Evolutionary conservation across 2,888 invertebrate species (phyloP).

Genomic region (Drosophila monieri): DNA sequence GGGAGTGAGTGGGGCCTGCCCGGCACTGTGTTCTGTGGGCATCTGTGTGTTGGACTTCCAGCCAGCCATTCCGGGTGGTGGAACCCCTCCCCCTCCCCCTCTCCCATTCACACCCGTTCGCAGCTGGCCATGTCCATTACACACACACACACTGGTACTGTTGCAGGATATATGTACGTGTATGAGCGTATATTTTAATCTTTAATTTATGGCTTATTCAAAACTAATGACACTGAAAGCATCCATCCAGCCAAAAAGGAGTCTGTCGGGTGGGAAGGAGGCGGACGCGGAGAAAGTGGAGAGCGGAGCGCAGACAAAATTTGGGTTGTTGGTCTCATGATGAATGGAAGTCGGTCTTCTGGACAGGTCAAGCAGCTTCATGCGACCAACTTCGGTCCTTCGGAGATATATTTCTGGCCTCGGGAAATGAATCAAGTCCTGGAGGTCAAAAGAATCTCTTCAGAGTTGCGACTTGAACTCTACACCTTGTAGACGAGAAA

Average conservation of each 20-base stretch:
- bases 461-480: too few species aligned
- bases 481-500: too few species aligned
- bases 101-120: background rate
- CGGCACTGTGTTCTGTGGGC: conserved; percentile 29
- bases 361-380: background rate
- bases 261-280: conserved; percentile 3
- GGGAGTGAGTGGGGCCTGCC: conserved; percentile 5
- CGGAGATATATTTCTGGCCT: too few species aligned
- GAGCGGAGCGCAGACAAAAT: background rate
- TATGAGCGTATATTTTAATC: conserved; percentile 65
- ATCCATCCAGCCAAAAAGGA: conserved; percentile 44
- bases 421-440: background rate
- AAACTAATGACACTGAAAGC: conserved; percentile 77
- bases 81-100: background rate
- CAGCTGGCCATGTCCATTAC: conserved; percentile 29
- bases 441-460: background rate
- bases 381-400: background rate
- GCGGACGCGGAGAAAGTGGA: background rate
- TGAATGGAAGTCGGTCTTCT: background rate
- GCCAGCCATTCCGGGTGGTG: too few species aligned
- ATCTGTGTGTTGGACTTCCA: conserved; percentile 72
- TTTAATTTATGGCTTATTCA: conserved; percentile 79
- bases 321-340: background rate
- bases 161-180: conserved; percentile 19
- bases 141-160: background rate